These are phyloP conservation scores for Drosophila sechellia DNA, from an alignment of 1,140 invertebrate genomes.

Conservation along the genomic window DNA sequence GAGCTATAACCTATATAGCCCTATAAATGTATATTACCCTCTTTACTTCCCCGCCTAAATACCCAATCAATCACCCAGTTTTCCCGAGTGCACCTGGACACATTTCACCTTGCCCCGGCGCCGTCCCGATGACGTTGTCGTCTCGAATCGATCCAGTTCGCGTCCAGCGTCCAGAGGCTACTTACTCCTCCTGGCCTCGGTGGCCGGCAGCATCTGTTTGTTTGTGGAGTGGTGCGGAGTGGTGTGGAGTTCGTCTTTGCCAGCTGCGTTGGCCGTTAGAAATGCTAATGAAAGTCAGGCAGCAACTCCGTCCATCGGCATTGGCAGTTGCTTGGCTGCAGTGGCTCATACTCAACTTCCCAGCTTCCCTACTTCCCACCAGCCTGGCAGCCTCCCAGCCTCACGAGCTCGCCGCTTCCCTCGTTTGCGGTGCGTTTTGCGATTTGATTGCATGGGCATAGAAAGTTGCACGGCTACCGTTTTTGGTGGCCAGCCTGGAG, in stretches of 20 bases:
- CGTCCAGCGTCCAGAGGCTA: conserved; percentile 26
- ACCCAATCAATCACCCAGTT: background rate
- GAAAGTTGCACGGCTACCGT: conserved; percentile 79
- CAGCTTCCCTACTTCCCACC: background rate
- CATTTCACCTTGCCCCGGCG: conserved; percentile 51
- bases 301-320: conserved; percentile 45
- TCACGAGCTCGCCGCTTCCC: background rate
- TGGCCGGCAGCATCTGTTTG: background rate
- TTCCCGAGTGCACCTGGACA: conserved; percentile 22
- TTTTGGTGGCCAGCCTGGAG: conserved; percentile 44
- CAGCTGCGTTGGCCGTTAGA: conserved; percentile 82
- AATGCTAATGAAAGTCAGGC: conserved; percentile 81
- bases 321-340: conserved; percentile 63
- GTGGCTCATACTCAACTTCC: conserved; percentile 12
- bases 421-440: conserved; percentile 52
- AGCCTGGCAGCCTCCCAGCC: background rate
- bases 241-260: conserved; percentile 55
- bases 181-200: conserved; percentile 1
- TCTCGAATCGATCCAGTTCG: conserved; percentile 57
- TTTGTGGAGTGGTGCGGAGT: conserved; percentile 20
- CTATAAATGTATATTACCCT: too few species aligned
- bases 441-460: conserved; percentile 76
- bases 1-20: too few species aligned
- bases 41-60: too few species aligned
- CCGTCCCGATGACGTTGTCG: conserved; percentile 20